Percentiles rank a stretch among this genome's conserved stretches.
These are phyloP conservation scores for Neotoma lepida DNA, from an alignment of 2,113 vertebrate species.

Conservation along the genomic window DNA sequence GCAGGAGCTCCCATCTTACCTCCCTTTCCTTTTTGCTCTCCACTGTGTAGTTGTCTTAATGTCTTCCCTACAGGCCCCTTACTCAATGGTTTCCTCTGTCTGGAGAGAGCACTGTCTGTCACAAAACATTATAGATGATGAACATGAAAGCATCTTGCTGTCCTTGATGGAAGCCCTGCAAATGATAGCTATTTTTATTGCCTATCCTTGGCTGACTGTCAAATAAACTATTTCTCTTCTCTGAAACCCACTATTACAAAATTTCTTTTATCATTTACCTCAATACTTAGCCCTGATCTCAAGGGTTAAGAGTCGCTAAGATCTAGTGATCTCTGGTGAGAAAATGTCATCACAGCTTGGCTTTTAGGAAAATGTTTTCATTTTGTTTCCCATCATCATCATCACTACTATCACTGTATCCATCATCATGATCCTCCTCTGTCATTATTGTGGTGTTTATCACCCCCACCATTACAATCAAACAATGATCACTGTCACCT, in stretches of 20 bases:
- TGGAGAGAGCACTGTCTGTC: neutral
- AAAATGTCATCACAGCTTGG: neutral
- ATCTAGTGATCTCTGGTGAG: neutral
- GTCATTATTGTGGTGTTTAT: no score
- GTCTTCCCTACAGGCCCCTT: neutral
- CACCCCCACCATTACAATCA: neutral
- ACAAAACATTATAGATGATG: neutral
- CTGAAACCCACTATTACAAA: neutral
- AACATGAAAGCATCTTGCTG: neutral
- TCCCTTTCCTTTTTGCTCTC: neutral
- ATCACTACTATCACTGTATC: fast-evolving
- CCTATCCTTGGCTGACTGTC: neutral
- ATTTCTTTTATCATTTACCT: neutral
- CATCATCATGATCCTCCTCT: fast-evolving
- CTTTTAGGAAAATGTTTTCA: neutral
- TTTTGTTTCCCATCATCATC: neutral
- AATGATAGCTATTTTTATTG: neutral
- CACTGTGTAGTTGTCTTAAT: neutral
- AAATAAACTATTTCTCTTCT: neutral
- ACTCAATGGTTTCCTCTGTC: neutral
- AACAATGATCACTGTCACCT: neutral
- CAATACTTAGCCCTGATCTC: neutral
- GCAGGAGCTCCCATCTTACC: neutral
- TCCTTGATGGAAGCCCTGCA: neutral
- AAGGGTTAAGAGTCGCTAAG: neutral